These are phyloP conservation scores for Drosophila serrata DNA, from an alignment of 1,140 invertebrate species.

Conservation along the genomic window DNA sequence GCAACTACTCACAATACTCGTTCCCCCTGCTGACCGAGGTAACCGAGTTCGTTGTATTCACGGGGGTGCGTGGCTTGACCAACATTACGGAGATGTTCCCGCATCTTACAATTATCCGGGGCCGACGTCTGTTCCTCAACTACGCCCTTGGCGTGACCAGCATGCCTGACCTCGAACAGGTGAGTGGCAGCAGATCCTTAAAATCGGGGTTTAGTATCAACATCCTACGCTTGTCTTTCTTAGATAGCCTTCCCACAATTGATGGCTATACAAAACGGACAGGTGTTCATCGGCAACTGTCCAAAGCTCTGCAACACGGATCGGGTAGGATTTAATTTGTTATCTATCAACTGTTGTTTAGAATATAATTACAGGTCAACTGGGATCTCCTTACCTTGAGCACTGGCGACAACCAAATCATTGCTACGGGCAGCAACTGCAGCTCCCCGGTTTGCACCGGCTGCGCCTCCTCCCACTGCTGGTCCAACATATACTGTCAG, in stretches of 20 bases:
- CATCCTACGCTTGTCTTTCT: neutral
- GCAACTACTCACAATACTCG: slow-evolving; percentile 50
- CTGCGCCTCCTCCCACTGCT: slow-evolving; percentile 65
- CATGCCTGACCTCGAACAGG: slow-evolving; percentile 67
- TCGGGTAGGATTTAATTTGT: slow-evolving; percentile 32
- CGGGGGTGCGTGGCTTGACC: slow-evolving; percentile 91
- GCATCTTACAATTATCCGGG: slow-evolving; percentile 96
- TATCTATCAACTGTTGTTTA: neutral
- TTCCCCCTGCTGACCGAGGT: slow-evolving; percentile 86
- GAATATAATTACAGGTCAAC: slow-evolving; percentile 53
- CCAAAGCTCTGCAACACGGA: slow-evolving; percentile 71
- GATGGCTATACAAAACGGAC: slow-evolving; percentile 76
- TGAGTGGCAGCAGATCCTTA: slow-evolving; percentile 19
- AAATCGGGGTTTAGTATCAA: too few species aligned
- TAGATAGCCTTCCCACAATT: slow-evolving; percentile 71
- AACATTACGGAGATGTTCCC: slow-evolving; percentile 95
- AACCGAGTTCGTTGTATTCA: slow-evolving; percentile 88
- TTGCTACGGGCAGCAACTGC: slow-evolving; percentile 48
- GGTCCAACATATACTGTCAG: slow-evolving; percentile 72
- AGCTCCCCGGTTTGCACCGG: slow-evolving; percentile 56
- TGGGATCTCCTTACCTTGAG: slow-evolving; percentile 75
- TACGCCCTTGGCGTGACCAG: slow-evolving; percentile 92
- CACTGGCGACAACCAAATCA: slow-evolving; percentile 65
- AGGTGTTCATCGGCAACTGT: slow-evolving; percentile 70
- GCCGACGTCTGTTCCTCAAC: slow-evolving; percentile 93